Evolutionary conservation across 2,113 vertebrate species (phyloP), one percentile per base, ranked within the genome.

Genomic region (Lamprologus ornatipinnis): DNA sequence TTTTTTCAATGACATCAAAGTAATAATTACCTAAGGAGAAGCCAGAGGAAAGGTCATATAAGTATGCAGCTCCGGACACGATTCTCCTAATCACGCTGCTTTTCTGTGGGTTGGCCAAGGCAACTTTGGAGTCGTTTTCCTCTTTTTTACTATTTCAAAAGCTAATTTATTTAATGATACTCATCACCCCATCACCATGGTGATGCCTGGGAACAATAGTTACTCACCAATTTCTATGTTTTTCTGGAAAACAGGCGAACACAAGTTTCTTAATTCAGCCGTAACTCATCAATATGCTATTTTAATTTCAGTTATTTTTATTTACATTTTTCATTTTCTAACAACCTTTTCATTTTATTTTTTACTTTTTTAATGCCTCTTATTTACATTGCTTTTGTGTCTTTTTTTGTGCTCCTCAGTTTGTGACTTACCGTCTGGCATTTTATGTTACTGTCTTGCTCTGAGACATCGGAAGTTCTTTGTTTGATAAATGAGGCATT

Each of bases 121-220:
- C 12, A 78, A 82, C 51, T 51, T 87, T 85, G 37, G 45, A 86
- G 45, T 40, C 6, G 10, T 86, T 87, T 58, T 80, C 31, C 53
- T 40, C 11, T 47, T 86, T 88, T 70, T 82, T 37, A 21, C 35
- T 51, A n/a, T 89, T 91, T 85, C 13, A 87, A 84, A 91, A 68
- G 55, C 21, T 80, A 47, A 89, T 88, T 90, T 82, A 55, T 87
- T 78, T 89, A 88, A 92, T 90, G 84, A 85, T 55, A 35, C 51
- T 87, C 35, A 85, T 90, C 82, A 42, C 88, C 42, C 84, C 28
- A 85, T 90, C 82, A 37, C 90, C 21, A 57, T 80, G 82, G 78
- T 47, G 73, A 84, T 28, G 3, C 54, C 55, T 17, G 19, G 9
- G 58, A 21, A 85, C 37, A 14, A 68, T 51, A 82, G n/a, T 51